Evolutionary conservation across 1,140 invertebrate genomes (phyloP).

Genomic region (Drosophila bipectinata): DNA sequence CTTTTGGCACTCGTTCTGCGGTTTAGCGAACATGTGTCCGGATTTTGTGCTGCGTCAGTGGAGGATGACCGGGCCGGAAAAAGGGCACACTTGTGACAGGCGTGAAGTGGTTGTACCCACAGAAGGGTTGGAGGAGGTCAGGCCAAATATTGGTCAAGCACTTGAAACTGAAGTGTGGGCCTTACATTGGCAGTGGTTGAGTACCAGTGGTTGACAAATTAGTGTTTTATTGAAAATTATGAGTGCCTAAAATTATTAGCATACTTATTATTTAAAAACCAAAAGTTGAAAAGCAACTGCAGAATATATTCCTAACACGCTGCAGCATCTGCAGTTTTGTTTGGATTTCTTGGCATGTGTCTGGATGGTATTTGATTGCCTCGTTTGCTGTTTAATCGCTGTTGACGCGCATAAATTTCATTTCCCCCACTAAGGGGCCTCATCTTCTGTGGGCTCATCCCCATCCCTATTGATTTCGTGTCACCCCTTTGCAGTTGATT

Average conservation of each 20-base stretch:
- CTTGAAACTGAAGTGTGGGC: background rate
- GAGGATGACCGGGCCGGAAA: background rate
- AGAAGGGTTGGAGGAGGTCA: slow-evolving; percentile 9
- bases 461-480: background rate
- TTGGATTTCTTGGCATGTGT: slow-evolving; percentile 57
- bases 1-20: slow-evolving; percentile 69
- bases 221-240: background rate
- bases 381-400: slow-evolving; percentile 69
- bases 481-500: slow-evolving; percentile 63
- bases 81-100: slow-evolving; percentile 29
- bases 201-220: background rate
- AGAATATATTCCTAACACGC: slow-evolving; percentile 5
- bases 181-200: background rate
- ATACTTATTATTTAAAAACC: no score
- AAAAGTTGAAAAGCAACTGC: background rate
- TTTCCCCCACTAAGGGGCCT: slow-evolving; percentile 25
- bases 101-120: slow-evolving; percentile 17
- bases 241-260: no score
- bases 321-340: slow-evolving; percentile 13
- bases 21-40: slow-evolving; percentile 55
- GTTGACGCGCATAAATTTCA: slow-evolving; percentile 71
- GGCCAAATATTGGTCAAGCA: slow-evolving; percentile 6
- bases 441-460: background rate
- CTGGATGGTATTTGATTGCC: slow-evolving; percentile 31
- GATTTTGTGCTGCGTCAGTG: slow-evolving; percentile 42